Evolutionary conservation across 2,888 invertebrate species (phyloP).

Genomic region (Orthosia gracilis): DNA sequence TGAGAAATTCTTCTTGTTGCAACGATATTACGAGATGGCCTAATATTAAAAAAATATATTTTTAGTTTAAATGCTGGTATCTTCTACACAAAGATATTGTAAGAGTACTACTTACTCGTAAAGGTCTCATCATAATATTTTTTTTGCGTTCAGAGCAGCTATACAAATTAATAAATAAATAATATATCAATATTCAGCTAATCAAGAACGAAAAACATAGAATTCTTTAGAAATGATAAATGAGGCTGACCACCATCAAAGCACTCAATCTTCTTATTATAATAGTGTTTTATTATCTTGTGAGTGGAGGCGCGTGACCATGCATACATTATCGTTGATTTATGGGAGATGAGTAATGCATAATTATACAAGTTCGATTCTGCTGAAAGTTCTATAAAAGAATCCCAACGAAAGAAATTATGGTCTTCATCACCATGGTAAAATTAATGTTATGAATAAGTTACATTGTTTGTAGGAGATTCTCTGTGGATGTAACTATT

Average conservation of each 20-base stretch:
- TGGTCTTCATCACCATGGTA: no score
- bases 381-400: background rate
- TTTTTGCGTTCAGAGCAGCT: background rate
- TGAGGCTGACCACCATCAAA: background rate
- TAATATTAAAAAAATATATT: no score
- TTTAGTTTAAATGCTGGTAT: no score
- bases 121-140: no score
- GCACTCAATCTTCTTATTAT: constrained; percentile 15
- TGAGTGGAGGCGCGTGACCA: constrained; percentile 27
- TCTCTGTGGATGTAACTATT: no score
- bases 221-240: constrained; percentile 5
- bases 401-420: background rate
- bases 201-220: background rate
- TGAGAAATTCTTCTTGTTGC: background rate
- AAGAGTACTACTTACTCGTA: no score
- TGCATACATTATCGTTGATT: constrained; percentile 42
- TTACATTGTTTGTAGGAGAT: no score
- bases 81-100: no score
- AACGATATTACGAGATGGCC: no score
- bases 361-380: constrained; percentile 29
- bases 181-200: background rate
- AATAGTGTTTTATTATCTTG: constrained; percentile 30
- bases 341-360: constrained; percentile 11
- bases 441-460: no score
- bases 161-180: background rate